phyloP scores from a whole-genome alignment of 2,113 vertebrate species.

The Martes martes region DNA sequence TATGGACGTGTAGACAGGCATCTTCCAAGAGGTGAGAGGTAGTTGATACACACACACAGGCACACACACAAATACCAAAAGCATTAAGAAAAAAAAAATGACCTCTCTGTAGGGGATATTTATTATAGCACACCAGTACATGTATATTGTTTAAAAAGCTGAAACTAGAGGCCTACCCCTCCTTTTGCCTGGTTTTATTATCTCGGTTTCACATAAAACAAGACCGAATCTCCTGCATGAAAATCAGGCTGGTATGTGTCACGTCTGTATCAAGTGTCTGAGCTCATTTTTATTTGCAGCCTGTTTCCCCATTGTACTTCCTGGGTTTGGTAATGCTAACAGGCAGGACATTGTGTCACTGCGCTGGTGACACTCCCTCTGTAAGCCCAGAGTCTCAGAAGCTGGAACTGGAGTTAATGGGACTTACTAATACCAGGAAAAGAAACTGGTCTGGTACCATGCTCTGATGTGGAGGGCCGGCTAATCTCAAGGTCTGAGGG shows the following conservation, averaged over 20 bases:
- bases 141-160: not conserved
- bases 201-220: not conserved
- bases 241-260: not conserved
- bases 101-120: not conserved
- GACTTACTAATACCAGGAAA: slow-evolving; percentile 21
- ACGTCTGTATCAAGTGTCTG: slow-evolving; percentile 41
- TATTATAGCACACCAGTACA: not conserved
- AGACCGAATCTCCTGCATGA: not conserved
- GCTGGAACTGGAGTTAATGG: not conserved
- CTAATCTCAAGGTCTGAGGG: not conserved
- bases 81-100: not conserved
- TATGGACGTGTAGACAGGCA: not conserved
- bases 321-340: slow-evolving; percentile 52
- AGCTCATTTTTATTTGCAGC: slow-evolving; percentile 38
- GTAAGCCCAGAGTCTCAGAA: slow-evolving; percentile 43
- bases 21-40: too few species aligned
- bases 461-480: not conserved
- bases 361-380: slow-evolving; percentile 33
- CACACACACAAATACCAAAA: not conserved
- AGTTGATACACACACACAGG: not conserved
- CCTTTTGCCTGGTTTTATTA: not conserved
- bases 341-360: slow-evolving; percentile 59
- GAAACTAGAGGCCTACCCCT: not conserved
- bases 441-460: not conserved
- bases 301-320: slow-evolving; percentile 44